Conservation (phyloP, 2,113 vertebrate species). For the Eira barbara region DNA sequence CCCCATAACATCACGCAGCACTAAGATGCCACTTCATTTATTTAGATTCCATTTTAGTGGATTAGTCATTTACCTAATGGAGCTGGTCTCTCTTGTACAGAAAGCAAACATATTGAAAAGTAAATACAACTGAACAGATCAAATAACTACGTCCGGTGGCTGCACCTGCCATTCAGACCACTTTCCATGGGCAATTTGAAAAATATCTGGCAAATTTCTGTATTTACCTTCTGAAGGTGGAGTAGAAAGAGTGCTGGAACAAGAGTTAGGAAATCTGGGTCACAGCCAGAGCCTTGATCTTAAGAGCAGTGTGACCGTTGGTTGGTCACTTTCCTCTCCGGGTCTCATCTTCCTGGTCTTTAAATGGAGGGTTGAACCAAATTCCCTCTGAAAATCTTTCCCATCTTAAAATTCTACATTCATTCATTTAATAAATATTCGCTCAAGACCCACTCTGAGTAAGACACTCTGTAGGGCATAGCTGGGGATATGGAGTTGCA, state of each 20-base stretch:
- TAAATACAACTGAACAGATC: conserved; percentile 55
- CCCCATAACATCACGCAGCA: neutral
- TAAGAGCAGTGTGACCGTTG: neutral
- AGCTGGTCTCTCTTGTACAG: conserved; percentile 37
- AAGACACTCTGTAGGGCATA: neutral
- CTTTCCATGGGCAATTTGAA: conserved; percentile 65
- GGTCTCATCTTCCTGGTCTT: neutral
- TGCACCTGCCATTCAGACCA: conserved; percentile 67
- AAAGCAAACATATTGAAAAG: conserved; percentile 64
- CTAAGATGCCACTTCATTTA: conserved; percentile 39
- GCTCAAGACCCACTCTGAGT: neutral
- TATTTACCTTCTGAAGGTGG: conserved; percentile 57
- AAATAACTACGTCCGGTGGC: neutral
- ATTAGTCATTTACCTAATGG: conserved; percentile 63
- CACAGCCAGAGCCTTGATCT: conserved; percentile 56
- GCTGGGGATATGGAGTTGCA: too few species aligned
- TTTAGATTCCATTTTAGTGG: conserved; percentile 48
- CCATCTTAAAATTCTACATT: neutral
- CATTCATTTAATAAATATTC: neutral
- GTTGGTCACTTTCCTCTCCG: neutral
- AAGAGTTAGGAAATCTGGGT: conserved; percentile 35
- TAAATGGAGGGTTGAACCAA: neutral
- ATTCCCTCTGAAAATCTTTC: neutral
- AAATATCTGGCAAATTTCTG: conserved; percentile 50
- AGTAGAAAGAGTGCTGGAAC: conserved; percentile 41